phyloP scores from a whole-genome alignment of 2,797 vertebrate genomes.

The Onychomys torridus region DNA sequence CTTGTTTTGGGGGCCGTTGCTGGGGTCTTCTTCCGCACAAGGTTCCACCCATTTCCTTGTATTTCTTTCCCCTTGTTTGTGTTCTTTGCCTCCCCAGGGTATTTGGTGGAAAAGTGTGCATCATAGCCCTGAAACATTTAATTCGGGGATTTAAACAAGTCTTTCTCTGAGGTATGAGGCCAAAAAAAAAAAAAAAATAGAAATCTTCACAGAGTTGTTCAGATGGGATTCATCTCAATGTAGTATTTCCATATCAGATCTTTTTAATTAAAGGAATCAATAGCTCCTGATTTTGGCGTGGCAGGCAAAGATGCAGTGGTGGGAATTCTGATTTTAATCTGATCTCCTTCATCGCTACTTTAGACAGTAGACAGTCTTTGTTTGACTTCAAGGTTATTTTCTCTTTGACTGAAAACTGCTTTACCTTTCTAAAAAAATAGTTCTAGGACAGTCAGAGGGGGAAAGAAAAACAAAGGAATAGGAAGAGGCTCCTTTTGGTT shows the following conservation, averaged over 20 bases:
- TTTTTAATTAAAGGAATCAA: conserved; percentile 81
- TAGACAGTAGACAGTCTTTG: conserved; percentile 65
- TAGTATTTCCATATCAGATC: conserved; percentile 67
- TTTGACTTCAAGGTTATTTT: conserved; percentile 75
- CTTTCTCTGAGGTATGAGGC: conserved; percentile 43
- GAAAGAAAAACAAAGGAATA: neutral
- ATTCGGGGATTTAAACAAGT: conserved; percentile 38
- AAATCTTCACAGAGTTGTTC: conserved; percentile 38
- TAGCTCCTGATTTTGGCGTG: conserved; percentile 64
- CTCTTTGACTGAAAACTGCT: conserved; percentile 50
- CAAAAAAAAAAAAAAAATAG: conserved; percentile 8
- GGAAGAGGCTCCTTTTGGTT: neutral
- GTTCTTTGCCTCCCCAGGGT: neutral
- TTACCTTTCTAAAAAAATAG: conserved; percentile 28
- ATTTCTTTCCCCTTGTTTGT: neutral
- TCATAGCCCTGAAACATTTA: conserved; percentile 42
- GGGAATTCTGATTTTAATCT: conserved; percentile 78
- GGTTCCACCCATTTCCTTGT: neutral
- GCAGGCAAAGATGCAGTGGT: conserved; percentile 65
- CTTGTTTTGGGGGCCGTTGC: neutral
- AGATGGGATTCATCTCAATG: conserved; percentile 66
- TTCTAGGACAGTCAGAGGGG: neutral
- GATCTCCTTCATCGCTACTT: conserved; percentile 56
- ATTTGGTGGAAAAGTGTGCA: conserved; percentile 1
- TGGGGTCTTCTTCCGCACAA: neutral